Percentiles rank a stretch among this genome's conserved stretches.
These are phyloP conservation scores for Atherix ibis DNA, from an alignment of 2,888 invertebrate species.

Conservation along the genomic window DNA sequence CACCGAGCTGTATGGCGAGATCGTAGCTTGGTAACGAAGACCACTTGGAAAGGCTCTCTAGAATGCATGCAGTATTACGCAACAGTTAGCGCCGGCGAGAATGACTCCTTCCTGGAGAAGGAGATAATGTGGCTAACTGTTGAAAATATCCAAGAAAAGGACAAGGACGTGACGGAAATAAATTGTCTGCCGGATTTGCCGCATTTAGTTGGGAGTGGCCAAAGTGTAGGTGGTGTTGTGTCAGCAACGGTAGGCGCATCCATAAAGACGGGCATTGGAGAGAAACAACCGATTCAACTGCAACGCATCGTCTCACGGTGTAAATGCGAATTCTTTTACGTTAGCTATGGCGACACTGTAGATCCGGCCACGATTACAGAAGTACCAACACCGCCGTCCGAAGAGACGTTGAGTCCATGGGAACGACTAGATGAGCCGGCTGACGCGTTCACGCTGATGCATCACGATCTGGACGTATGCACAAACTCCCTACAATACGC, in stretches of 20 bases:
- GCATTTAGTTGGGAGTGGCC: constrained; percentile 82
- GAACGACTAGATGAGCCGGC: constrained; percentile 73
- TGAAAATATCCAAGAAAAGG: constrained; percentile 79
- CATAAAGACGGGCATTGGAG: constrained; percentile 45
- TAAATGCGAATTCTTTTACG: constrained; percentile 96
- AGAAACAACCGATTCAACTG: constrained; percentile 47
- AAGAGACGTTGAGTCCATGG: constrained; percentile 57
- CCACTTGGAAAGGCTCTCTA: constrained; percentile 87
- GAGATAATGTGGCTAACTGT: constrained; percentile 94
- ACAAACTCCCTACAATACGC: constrained; percentile 90
- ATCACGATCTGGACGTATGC: constrained; percentile 96
- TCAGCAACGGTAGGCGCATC: constrained; percentile 69
- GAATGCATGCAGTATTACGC: constrained; percentile 99
- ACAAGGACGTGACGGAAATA: constrained; percentile 61
- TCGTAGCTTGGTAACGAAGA: constrained; percentile 75
- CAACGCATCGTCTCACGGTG: constrained; percentile 96
- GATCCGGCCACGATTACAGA: constrained; percentile 38
- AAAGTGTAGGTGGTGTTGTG: constrained; percentile 93
- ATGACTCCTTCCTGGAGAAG: constrained; percentile 53
- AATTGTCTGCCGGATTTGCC: constrained; percentile 72
- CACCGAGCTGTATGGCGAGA: constrained; percentile 83
- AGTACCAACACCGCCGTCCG: constrained; percentile 54
- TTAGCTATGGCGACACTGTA: constrained; percentile 71
- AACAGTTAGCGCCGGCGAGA: constrained; percentile 74
- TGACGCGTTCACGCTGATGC: constrained; percentile 94